Evolutionary conservation across 2,797 vertebrate genomes (phyloP), one percentile per base, ranked within the genome.

Genomic region (Microchirus variegatus): DNA sequence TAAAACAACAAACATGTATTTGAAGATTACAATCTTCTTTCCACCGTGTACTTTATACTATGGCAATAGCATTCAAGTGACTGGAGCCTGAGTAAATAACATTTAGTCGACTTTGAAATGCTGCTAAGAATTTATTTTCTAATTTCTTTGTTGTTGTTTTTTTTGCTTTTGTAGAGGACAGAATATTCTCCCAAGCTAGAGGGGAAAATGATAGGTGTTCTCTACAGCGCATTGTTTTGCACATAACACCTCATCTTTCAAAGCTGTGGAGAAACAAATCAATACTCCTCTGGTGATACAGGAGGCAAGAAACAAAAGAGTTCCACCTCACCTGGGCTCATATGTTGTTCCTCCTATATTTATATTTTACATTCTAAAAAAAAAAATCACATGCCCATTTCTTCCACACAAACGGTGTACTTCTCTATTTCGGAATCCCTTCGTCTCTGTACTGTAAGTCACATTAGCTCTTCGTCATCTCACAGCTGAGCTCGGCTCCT

Each of bases 391-490:
- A 41, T 22, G 8, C 22, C 45, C 43, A 1, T 19, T 37, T 53
- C 45, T 58, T 36, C n/a, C n/a, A n/a, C n/a, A n/a, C n/a, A 13
- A 53, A 73, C 70, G 61, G 49, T 76, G 43, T 48, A 57, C 40
- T 67, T 73, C 74, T 56, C 26, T 58, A 8, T 31, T 31, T 31
- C 8, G 1, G 4, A 31, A 31, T 22, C 22, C 22, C 22, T 22
- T 5, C 22, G 7, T 31, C 5, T 31, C 1, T 31, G 31, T 31
- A 22, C 31, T 31, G 1, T 31, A 31, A 82, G 83, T 84, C 80
- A 82, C 73, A 81, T 89, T 89, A 89, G 83, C 86, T 88, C 80
- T 72, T 74, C 60, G 67, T 78, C 81, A 83, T 85, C 86, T 77
- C 67, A 15, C 73, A 52, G 72, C 75, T 84, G 79, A 80, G 88